phyloP scores from a whole-genome alignment of 1,140 invertebrate species.

The Alviniconcha marisindica region DNA sequence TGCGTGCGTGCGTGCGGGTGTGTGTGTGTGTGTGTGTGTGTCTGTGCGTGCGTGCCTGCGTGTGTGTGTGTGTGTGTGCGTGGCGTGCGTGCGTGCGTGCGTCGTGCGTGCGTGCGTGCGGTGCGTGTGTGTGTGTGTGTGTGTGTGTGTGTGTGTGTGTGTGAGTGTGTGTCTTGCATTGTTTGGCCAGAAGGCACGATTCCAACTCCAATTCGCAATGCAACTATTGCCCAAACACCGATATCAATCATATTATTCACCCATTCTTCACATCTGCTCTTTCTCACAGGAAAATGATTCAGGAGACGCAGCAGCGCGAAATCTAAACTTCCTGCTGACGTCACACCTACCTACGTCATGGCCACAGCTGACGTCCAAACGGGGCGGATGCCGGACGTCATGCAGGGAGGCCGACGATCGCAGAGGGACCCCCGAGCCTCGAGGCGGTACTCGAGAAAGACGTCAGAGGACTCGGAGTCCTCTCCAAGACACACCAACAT shows the following conservation, averaged over 20 bases:
- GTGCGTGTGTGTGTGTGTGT: background rate
- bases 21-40: background rate
- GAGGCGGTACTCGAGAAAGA: background rate
- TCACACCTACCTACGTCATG: background rate
- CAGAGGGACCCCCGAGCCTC: background rate
- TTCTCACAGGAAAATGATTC: no score
- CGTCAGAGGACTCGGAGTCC: background rate
- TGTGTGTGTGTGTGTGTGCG: no score
- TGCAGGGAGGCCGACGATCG: background rate
- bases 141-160: constrained; percentile 3
- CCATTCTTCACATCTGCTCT: background rate
- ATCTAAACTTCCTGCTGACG: background rate
- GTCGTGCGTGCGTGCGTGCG: no score
- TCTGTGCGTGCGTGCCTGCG: no score
- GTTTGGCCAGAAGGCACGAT: no score
- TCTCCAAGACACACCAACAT: background rate
- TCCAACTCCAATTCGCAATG: no score
- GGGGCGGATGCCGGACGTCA: constrained; percentile 16
- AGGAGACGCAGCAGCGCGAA: no score
- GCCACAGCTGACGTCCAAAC: constrained; percentile 11
- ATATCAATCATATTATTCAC: background rate
- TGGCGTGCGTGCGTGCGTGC: background rate
- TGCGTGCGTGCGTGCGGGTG: no score
- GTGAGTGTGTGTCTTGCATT: background rate
- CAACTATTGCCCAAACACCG: no score